phyloP scores from a whole-genome alignment of 2,888 invertebrate species.

The Xanthostigma xanthostigma region DNA sequence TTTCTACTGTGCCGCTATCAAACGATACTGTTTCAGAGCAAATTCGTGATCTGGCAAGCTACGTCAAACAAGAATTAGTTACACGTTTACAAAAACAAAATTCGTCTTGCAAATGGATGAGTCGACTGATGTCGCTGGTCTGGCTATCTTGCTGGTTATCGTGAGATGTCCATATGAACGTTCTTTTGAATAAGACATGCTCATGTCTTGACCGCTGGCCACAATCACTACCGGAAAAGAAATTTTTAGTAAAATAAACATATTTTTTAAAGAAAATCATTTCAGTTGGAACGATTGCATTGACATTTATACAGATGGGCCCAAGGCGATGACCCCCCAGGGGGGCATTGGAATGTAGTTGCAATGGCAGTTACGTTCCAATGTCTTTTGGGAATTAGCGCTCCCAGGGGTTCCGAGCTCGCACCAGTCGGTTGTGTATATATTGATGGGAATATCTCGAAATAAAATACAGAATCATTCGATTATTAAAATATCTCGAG shows the following conservation, averaged over 20 bases:
- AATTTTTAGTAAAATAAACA: slow-evolving; percentile 9
- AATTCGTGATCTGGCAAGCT: slow-evolving; percentile 19
- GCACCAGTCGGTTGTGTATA: too few relatives aligned
- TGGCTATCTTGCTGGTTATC: slow-evolving; percentile 19
- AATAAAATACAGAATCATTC: too few relatives aligned
- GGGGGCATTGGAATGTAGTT: too few relatives aligned
- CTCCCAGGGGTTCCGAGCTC: too few relatives aligned
- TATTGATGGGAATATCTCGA: too few relatives aligned
- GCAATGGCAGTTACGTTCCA: too few relatives aligned
- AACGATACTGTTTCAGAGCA: slow-evolving; percentile 20
- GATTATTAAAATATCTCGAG: too few relatives aligned
- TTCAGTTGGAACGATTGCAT: slow-evolving; percentile 7
- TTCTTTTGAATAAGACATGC: slow-evolving; percentile 12
- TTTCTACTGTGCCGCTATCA: slow-evolving; percentile 19
- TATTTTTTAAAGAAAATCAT: slow-evolving; percentile 7
- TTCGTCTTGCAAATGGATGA: slow-evolving; percentile 20
- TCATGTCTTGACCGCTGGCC: slow-evolving; percentile 13
- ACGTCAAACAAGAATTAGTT: slow-evolving; percentile 18
- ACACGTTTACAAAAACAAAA: slow-evolving; percentile 13
- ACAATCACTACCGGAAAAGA: slow-evolving; percentile 8
- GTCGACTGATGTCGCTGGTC: slow-evolving; percentile 14
- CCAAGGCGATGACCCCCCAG: slow-evolving; percentile 15
- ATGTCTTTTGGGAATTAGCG: too few relatives aligned
- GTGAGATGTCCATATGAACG: slow-evolving; percentile 19
- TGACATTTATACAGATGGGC: slow-evolving; percentile 9